Base-by-base conservation (phyloP, 2,113 vertebrate genomes). In the Pomatostomus ruficeps region DNA sequence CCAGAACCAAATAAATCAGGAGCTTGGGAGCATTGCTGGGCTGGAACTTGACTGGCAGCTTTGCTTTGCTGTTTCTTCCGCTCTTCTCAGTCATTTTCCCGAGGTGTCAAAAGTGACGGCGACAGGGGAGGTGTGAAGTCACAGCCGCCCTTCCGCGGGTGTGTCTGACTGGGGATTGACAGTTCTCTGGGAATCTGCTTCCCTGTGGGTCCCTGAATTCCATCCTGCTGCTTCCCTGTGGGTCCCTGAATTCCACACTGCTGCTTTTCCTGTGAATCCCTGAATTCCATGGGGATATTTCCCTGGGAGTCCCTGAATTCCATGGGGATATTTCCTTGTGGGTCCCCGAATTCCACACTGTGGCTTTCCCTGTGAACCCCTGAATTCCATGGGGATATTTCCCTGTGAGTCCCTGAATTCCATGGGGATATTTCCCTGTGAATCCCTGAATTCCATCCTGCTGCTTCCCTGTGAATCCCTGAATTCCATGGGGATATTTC, bases 91-190 rank as follows among this genome's bases (percentile, higher is more conserved):
- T 55, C 85, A 22, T 51, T 65, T 86, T 46, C 40, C 70, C 26
- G 33, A 66, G 62, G 29, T 67, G 36, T 43, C 70, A 43, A 38
- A 84, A 73, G 42, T 48, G n/a, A 21, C 61, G 48, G 3, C 0
- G 0, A 59, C 31, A 29, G 43, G 2, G 26, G 49, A 8, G 28
- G 31, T 35, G 54, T 1, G 1, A 70, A 75, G 24, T 31, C 51
- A 25, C 62, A 42, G 16, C 25, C 31, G 2, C 8, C 51, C 63
- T 75, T 58, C n/a, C 2, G 1, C 3, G 0, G 45, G 9, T 46
- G 3, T 46, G 62, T 38, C 58, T 91, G 67, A 35, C 58, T 33
- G 38, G 84, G 78, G 80, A 40, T 12, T 1, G 2, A 26, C 43
- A 48, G 9, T 35, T 59, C 40, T 2, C 48, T 38, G 57, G 51